Evolutionary conservation across 1,140 invertebrate species (phyloP), one percentile per base, ranked within the genome.

Genomic region (Eumaeus atala): DNA sequence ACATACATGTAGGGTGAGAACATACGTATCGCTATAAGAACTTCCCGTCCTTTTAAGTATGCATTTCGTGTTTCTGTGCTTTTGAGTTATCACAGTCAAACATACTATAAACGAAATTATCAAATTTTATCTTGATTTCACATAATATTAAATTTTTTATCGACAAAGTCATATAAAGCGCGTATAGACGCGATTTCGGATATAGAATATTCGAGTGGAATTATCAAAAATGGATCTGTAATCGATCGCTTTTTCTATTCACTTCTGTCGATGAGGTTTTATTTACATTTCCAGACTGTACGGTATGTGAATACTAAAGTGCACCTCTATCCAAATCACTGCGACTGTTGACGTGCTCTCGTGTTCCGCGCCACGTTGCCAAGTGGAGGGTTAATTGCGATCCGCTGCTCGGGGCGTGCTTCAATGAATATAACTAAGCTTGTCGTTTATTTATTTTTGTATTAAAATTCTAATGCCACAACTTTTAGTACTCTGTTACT

Each of bases 191-290:
- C 34, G 34, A 3, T 37, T 37, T 37, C 36, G 8, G 8, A 37
- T 37, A 37, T 9, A 37, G 36, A 37, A 37, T 37, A 37, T 37
- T 37, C 36, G 36, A 37, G 2, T 37, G 3, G 3, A 37, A 37
- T 37, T 37, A 37, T 37, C 3, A 37, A 37, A 37, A 3, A 37
- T 37, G 36, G 36, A 37, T 3, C 2, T 37, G 36, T 9, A 9
- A 37, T 3, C 36, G 36, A 37, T 37, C 8, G 36, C 36, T 37
- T 37, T 37, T 37, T 37, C 8, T 3, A 37, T 37, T 3, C 36
- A 37, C 36, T 37, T 37, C 36, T 37, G 36, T 37, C 36, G 36
- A 37, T 37, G 36, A 37, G 36, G 36, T 37, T 37, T 37, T 37
- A 37, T 37, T 37, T 37, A 37, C 36, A 9, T 37, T 37, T 9